These are phyloP conservation scores for Oreochromis mossambicus DNA, from an alignment of 2,797 vertebrate genomes.

Conservation along the genomic window DNA sequence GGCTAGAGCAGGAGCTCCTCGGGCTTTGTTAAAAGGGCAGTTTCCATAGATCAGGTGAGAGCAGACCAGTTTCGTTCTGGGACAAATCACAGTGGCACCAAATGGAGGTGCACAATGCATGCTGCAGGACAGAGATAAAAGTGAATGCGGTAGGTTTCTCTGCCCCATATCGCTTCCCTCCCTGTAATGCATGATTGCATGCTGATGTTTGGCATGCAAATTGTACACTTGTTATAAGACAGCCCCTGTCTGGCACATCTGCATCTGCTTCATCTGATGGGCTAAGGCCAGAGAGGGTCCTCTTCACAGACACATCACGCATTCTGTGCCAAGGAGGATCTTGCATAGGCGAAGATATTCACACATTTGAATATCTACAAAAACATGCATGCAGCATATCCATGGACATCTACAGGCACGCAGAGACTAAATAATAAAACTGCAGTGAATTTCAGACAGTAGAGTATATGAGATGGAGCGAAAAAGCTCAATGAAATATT, in stretches of 20 bases:
- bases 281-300: neutral
- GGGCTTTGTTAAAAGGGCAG: conserved; percentile 12
- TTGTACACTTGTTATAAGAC: conserved; percentile 3
- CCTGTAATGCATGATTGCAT: conserved; percentile 2
- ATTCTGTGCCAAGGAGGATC: neutral
- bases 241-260: neutral
- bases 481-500: conserved; percentile 62
- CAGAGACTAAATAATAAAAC: conserved; percentile 2
- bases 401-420: conserved; percentile 1
- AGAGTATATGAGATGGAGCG: conserved; percentile 32
- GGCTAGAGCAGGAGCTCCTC: neutral
- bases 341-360: neutral
- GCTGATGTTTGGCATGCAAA: conserved; percentile 34
- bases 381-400: neutral
- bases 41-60: conserved; percentile 34
- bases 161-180: conserved; percentile 5
- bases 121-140: conserved; percentile 59
- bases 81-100: conserved; percentile 60
- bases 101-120: conserved; percentile 34
- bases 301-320: neutral
- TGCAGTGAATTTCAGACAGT: conserved; percentile 33
- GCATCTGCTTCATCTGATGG: conserved; percentile 24
- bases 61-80: conserved; percentile 28
- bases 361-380: neutral
- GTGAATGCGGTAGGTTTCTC: conserved; percentile 15